These are phyloP conservation scores for Ceramica pisi DNA, from an alignment of 2,888 invertebrate species.

Conservation along the genomic window DNA sequence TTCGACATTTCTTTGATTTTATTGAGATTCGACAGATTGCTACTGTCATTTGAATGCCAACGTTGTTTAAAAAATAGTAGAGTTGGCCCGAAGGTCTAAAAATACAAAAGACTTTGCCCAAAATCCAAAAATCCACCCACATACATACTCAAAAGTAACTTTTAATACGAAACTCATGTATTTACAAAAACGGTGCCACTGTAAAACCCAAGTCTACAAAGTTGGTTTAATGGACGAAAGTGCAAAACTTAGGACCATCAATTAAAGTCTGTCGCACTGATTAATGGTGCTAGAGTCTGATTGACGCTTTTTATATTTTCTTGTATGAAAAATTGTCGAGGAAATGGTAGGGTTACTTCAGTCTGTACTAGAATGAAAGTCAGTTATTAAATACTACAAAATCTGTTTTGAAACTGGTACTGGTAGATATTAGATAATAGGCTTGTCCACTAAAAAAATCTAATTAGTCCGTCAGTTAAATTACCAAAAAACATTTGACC, in stretches of 20 bases:
- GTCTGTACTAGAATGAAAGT: neutral
- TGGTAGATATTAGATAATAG: too few species aligned
- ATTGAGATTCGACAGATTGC: too few species aligned
- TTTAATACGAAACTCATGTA: slow-evolving; percentile 44
- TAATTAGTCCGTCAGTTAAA: too few species aligned
- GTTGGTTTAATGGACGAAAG: slow-evolving; percentile 56
- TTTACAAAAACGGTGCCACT: slow-evolving; percentile 31
- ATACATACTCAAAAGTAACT: slow-evolving; percentile 23
- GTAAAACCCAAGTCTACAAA: slow-evolving; percentile 34
- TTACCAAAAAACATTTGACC: too few species aligned
- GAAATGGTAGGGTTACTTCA: slow-evolving; percentile 9
- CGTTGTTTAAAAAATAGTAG: too few species aligned
- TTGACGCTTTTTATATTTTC: slow-evolving; percentile 52
- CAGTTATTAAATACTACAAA: too few species aligned
- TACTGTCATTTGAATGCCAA: too few species aligned
- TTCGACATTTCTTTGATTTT: too few species aligned
- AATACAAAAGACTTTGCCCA: neutral
- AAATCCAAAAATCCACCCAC: slow-evolving; percentile 12
- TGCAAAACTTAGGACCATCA: slow-evolving; percentile 53
- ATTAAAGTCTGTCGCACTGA: slow-evolving; percentile 50
- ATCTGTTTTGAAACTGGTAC: neutral
- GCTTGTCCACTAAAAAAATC: too few species aligned
- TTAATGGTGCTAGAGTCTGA: slow-evolving; percentile 50
- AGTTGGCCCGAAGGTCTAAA: neutral
- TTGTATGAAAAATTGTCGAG: slow-evolving; percentile 16